Percentiles rank a stretch among this genome's conserved stretches.
Conservation (phyloP, 1,140 invertebrate species). For the Plutomurus gul region DNA sequence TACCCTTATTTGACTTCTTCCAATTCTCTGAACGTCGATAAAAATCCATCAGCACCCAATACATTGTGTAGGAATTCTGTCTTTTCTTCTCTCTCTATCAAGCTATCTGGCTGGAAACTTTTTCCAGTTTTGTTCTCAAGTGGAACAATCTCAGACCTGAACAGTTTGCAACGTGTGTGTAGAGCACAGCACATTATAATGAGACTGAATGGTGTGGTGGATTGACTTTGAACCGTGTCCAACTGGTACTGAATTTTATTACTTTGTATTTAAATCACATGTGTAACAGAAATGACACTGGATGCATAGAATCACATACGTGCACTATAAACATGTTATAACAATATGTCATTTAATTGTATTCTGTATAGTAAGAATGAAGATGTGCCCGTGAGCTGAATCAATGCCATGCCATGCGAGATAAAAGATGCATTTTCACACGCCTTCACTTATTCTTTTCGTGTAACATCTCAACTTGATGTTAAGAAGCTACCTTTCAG, state of each 20-base stretch:
- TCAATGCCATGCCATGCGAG: constrained; percentile 11
- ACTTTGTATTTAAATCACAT: too few relatives aligned
- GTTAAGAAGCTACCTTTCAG: constrained; percentile 17
- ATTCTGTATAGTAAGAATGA: too few relatives aligned
- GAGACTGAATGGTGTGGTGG: neutral
- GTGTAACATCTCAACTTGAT: constrained; percentile 26
- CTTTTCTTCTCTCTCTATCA: neutral
- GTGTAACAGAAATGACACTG: too few relatives aligned
- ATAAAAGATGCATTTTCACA: constrained; percentile 25
- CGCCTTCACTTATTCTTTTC: constrained; percentile 17
- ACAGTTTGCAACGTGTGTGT: neutral
- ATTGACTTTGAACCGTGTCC: too few relatives aligned
- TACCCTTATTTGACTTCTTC: too few relatives aligned
- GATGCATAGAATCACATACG: too few relatives aligned
- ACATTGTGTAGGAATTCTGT: neutral
- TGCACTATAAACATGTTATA: too few relatives aligned
- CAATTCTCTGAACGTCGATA: neutral
- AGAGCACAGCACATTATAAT: too few relatives aligned
- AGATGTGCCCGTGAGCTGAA: neutral
- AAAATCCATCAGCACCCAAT: neutral
- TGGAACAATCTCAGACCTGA: neutral
- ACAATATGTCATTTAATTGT: too few relatives aligned
- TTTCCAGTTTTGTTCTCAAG: constrained; percentile 21
- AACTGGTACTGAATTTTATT: too few relatives aligned
- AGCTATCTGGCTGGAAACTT: neutral